These are phyloP conservation scores for Scrobipalpa atriplicella DNA, from an alignment of 2,888 invertebrate species.

Conservation along the genomic window DNA sequence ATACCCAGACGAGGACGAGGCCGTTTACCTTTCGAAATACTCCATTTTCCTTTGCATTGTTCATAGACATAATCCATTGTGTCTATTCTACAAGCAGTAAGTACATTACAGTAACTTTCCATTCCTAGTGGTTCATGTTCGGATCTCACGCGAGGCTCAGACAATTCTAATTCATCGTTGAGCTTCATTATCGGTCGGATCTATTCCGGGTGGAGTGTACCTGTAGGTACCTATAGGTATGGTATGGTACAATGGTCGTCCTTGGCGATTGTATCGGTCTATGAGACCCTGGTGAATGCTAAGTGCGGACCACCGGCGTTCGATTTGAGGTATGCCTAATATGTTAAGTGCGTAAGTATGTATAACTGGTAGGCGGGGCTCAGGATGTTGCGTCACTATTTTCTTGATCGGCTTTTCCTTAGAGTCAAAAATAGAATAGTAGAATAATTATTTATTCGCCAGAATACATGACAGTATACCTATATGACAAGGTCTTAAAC, in stretches of 20 bases:
- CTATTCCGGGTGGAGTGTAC: conserved; percentile 65
- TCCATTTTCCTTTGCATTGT: not conserved
- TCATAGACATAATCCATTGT: not conserved
- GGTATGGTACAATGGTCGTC: conserved; percentile 63
- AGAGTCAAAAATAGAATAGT: too few relatives aligned
- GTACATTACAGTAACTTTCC: conserved; percentile 47
- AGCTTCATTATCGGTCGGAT: conserved; percentile 62
- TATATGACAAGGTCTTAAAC: too few relatives aligned
- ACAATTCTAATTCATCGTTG: conserved; percentile 64
- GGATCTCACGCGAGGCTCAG: conserved; percentile 53
- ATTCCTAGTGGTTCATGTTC: conserved; percentile 51
- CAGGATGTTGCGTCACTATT: not conserved
- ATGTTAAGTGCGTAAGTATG: conserved; percentile 31
- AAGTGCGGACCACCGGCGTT: conserved; percentile 64
- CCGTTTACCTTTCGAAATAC: conserved; percentile 19
- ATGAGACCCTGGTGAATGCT: conserved; percentile 66
- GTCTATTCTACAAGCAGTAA: not conserved
- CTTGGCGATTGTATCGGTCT: conserved; percentile 69
- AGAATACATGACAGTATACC: too few relatives aligned
- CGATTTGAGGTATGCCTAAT: conserved; percentile 42
- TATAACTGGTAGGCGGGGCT: not conserved
- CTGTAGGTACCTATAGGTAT: conserved; percentile 24
- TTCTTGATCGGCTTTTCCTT: not conserved
- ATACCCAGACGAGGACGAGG: conserved; percentile 7
- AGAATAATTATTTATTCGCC: too few relatives aligned